Conservation (phyloP, 2,888 invertebrate species). For the Agapostemon virescens region DNA sequence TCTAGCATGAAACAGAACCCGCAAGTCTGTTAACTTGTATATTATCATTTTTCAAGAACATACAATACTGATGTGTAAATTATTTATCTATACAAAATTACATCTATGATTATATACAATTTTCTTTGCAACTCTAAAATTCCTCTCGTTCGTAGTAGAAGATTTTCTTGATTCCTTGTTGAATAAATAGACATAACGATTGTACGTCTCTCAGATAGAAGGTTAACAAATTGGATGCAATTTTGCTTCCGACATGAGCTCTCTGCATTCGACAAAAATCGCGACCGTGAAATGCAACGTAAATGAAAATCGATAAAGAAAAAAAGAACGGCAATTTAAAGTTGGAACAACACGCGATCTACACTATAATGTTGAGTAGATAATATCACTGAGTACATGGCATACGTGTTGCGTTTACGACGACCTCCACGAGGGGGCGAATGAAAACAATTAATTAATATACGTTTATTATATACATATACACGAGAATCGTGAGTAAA, state of each 20-base stretch:
- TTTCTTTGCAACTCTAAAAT: too few species aligned
- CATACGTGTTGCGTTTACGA: background rate
- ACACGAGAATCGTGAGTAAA: background rate
- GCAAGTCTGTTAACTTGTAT: too few species aligned
- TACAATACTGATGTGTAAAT: too few species aligned
- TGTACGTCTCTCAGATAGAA: background rate
- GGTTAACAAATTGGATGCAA: background rate
- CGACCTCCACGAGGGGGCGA: background rate
- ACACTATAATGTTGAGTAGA: background rate
- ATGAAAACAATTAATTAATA: background rate
- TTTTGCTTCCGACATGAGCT: background rate
- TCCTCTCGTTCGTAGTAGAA: too few species aligned
- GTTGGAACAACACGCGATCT: background rate
- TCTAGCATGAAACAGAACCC: too few species aligned
- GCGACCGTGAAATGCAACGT: background rate
- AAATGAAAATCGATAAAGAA: background rate
- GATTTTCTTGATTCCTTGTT: background rate
- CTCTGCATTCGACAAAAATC: background rate
- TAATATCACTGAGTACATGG: background rate
- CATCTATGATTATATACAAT: too few species aligned
- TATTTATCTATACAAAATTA: too few species aligned
- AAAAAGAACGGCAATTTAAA: background rate
- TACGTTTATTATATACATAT: background rate
- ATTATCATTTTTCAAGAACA: too few species aligned
- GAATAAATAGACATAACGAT: background rate